Evolutionary conservation across 1,140 invertebrate genomes (phyloP).

Genomic region (Bombus cullumanus): DNA sequence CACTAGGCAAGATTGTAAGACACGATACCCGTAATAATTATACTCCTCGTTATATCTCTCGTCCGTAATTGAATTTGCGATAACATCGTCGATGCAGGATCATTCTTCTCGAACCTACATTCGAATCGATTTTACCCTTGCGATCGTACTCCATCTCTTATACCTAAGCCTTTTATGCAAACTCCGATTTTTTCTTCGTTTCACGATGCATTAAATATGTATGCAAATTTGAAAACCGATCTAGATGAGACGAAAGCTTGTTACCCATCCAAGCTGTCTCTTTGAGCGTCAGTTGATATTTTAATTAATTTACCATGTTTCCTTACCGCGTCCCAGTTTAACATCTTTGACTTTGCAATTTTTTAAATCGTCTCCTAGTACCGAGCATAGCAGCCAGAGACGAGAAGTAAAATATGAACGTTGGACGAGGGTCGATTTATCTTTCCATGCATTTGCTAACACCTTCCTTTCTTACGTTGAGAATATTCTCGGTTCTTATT

Average conservation of each 20-base stretch:
- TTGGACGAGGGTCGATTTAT: neutral
- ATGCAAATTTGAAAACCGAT: neutral
- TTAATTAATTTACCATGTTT: neutral
- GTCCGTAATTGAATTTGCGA: conserved; percentile 63
- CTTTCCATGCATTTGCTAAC: conserved; percentile 5
- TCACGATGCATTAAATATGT: neutral
- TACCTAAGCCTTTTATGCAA: too few relatives aligned
- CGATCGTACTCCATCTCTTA: too few relatives aligned
- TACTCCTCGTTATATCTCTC: conserved; percentile 51
- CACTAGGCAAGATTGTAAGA: conserved; percentile 45
- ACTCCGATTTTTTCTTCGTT: too few relatives aligned
- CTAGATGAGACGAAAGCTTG: neutral
- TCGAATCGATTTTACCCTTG: neutral
- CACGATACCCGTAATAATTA: conserved; percentile 59
- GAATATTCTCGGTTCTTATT: conserved; percentile 13
- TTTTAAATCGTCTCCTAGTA: neutral
- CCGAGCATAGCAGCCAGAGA: neutral
- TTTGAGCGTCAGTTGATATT: neutral
- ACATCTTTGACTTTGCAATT: neutral
- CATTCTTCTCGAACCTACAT: conserved; percentile 14
- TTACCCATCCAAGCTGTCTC: neutral
- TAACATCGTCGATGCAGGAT: conserved; percentile 14
- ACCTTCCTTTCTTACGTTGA: neutral
- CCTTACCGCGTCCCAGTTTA: too few relatives aligned
- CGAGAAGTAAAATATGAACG: neutral